Base-by-base conservation (phyloP, 2,113 vertebrate genomes). In the Ibidorhyncha struthersii region DNA sequence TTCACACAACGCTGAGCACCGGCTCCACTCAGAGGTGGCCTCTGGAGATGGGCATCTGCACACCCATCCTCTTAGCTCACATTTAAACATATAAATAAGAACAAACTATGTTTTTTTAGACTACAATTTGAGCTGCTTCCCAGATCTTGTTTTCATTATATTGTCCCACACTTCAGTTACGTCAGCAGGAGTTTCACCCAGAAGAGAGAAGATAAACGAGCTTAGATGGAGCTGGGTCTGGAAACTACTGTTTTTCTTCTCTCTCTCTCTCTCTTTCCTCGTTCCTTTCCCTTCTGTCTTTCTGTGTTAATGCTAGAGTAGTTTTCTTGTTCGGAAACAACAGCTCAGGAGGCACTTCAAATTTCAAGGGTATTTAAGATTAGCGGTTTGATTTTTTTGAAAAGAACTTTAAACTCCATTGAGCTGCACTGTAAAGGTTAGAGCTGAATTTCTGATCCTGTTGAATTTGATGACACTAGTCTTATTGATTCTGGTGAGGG, bases 41-140 rank as follows among this genome's bases (percentile, higher is more conserved):
- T 32, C 65, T 76, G 83, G n/a, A 71, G 38, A 38, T 12, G 53
- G 67, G 55, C 49, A 38, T 23, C 14, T 27, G 34, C 21, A 12
- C 20, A 5, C 32, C 73, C 6, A 10, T 11, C 29, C 70, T 49
- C 70, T 36, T 32, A 21, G 30, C 26, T 69, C 79, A 7, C n/a
- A 1, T 34, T 53, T 18, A 16, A 69, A 40, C 12, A 12, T 12
- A n/a, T 56, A 38, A 73, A 41, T 27, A 9, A 36, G 10, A 61
- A 27, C 1, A 12, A 61, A 20, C 10, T 3, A 0, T 16, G 36
- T 2, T 11, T 43, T 9, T 65, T 88, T 29, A 55, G 27, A 30
- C 10, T 34, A 47, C n/a, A 41, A 0, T 5, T 14, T 1, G 52
- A 73, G 62, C 62, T n/a, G 0, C 29, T 45, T 61, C 38, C 40